Evolutionary conservation across 1,140 invertebrate species (phyloP).

Genomic region (Charaxes varanes): DNA sequence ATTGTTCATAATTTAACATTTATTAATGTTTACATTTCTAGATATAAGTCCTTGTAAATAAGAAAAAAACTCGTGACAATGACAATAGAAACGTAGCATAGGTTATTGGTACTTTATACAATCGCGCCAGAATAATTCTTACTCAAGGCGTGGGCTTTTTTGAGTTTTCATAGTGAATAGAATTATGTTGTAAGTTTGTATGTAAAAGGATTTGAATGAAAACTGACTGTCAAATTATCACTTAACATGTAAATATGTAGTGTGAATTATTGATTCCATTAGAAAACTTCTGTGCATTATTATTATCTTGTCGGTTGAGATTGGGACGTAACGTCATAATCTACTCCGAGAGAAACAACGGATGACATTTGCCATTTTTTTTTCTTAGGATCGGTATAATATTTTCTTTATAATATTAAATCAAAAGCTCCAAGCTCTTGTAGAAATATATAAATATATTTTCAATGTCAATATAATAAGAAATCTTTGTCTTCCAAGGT

Average conservation of each 20-base stretch:
- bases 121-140: no score
- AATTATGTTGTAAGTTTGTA: conserved; percentile 23
- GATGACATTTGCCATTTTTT: no score
- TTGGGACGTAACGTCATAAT: no score
- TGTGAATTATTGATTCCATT: conserved; percentile 21
- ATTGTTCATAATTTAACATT: no score
- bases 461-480: conserved; percentile 53
- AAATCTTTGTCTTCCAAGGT: conserved; percentile 35
- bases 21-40: conserved; percentile 1
- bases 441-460: conserved; percentile 29
- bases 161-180: conserved; percentile 17
- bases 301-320: conserved; percentile 7
- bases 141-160: no score
- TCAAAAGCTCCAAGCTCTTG: conserved; percentile 6
- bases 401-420: conserved; percentile 3
- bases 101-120: conserved; percentile 2
- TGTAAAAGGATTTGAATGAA: conserved; percentile 27
- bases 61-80: conserved; percentile 44
- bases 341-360: no score
- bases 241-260: conserved; percentile 63
- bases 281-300: neutral
- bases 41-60: conserved; percentile 24
- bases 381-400: no score
- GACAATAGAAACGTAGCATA: conserved; percentile 51
- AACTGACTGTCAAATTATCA: conserved; percentile 64